These are phyloP conservation scores for Malurus leucopterus DNA, from an alignment of 2,797 vertebrate species.

Conservation along the genomic window DNA sequence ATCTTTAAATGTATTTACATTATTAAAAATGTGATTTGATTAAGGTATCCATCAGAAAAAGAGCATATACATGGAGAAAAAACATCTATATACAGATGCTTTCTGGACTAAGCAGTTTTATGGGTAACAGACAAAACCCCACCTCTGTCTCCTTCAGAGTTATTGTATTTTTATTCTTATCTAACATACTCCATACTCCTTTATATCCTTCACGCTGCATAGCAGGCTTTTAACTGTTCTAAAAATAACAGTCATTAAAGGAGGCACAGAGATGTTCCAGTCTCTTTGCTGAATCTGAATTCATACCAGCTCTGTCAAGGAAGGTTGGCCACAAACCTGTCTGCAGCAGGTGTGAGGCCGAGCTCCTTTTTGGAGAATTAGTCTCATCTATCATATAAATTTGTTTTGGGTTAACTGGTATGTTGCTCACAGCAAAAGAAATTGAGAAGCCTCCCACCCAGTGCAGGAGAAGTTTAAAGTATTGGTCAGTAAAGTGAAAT, in stretches of 20 bases:
- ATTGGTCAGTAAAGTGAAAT: conserved; percentile 49
- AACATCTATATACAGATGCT: neutral
- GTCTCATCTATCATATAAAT: conserved; percentile 37
- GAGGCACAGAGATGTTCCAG: conserved; percentile 31
- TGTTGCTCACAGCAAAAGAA: conserved; percentile 20
- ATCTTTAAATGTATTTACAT: neutral
- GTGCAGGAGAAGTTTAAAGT: conserved; percentile 20
- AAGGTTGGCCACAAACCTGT: conserved; percentile 31
- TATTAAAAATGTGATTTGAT: neutral
- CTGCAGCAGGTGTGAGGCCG: neutral
- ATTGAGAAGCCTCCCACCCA: conserved; percentile 46
- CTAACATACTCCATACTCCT: neutral
- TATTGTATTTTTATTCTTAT: conserved; percentile 11
- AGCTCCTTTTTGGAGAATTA: conserved; percentile 39
- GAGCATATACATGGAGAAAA: neutral
- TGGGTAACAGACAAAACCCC: neutral
- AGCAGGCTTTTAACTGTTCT: conserved; percentile 51
- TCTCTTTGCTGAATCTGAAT: conserved; percentile 32
- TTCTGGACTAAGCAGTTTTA: neutral
- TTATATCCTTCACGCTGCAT: conserved; percentile 31
- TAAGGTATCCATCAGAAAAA: neutral
- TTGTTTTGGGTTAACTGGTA: conserved; percentile 21
- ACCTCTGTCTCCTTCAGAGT: conserved; percentile 18
- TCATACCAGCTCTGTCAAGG: conserved; percentile 25
- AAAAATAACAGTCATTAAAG: conserved; percentile 49